These are phyloP conservation scores for Zygogramma bicolorata DNA, from an alignment of 2,888 invertebrate genomes.

Conservation along the genomic window DNA sequence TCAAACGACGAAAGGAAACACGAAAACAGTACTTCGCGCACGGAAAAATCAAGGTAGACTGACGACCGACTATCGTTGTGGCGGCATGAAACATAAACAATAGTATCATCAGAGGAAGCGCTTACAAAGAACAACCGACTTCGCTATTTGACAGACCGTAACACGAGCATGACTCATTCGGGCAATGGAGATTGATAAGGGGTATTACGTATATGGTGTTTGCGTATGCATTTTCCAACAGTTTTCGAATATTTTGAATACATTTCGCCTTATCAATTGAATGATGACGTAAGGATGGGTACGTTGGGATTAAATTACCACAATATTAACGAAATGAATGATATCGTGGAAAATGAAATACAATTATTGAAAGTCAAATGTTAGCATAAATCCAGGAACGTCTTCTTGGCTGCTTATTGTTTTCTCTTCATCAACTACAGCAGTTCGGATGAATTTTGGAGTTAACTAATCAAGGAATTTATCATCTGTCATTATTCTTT, in stretches of 20 bases:
- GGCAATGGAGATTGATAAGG: neutral
- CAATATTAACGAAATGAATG: neutral
- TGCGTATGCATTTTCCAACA: neutral
- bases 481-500: too few relatives aligned
- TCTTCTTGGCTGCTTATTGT: too few relatives aligned
- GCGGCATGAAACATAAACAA: neutral
- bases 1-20: neutral
- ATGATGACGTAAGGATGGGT: neutral
- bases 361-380: too few relatives aligned
- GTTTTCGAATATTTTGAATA: neutral
- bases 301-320: neutral
- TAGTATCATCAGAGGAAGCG: neutral
- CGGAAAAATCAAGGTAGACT: neutral
- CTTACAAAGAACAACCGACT: neutral
- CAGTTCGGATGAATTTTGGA: too few relatives aligned
- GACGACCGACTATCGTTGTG: neutral
- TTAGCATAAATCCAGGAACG: too few relatives aligned
- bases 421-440: too few relatives aligned
- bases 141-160: neutral
- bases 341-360: too few relatives aligned
- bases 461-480: too few relatives aligned
- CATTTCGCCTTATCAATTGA: neutral
- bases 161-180: neutral
- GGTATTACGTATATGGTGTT: slow-evolving; percentile 2
- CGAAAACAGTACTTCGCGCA: neutral